A percentile compares a stretch with the other conserved stretches of the same genome.
Evolutionary conservation across 2,797 vertebrate genomes (phyloP).

Genomic region (Acanthurus leucopareius): DNA sequence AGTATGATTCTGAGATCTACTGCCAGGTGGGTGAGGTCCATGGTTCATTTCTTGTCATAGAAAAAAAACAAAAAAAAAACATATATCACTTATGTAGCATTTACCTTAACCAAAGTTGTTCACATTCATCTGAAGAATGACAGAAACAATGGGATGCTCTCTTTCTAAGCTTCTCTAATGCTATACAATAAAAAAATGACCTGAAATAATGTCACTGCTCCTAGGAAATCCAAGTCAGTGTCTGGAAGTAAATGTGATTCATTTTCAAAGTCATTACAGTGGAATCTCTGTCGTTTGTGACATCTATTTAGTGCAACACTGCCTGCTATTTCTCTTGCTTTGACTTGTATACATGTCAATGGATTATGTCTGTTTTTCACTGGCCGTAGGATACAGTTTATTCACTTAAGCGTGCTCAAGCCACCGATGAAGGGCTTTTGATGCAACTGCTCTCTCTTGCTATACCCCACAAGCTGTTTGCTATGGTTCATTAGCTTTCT

Average conservation of each 20-base stretch:
- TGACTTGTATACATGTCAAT: conserved; percentile 64
- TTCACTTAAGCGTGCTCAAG: conserved; percentile 74
- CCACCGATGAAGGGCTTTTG: conserved; percentile 75
- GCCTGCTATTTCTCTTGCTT: conserved; percentile 43
- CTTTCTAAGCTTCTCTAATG: background rate
- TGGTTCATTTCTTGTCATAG: no score
- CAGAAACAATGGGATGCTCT: background rate
- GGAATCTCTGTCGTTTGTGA: conserved; percentile 34
- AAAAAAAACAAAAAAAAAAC: no score
- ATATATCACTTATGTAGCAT: no score
- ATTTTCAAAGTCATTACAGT: conserved; percentile 36
- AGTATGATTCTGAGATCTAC: no score
- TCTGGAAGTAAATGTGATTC: conserved; percentile 12
- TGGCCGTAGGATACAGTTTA: conserved; percentile 75
- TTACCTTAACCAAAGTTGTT: no score
- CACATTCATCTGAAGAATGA: background rate
- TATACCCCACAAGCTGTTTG: conserved; percentile 84
- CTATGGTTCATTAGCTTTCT: conserved; percentile 83
- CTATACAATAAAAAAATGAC: background rate
- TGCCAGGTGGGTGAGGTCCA: no score
- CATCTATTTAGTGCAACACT: conserved; percentile 18
- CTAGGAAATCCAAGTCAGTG: background rate
- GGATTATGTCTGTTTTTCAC: conserved; percentile 73
- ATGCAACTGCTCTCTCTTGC: conserved; percentile 74
- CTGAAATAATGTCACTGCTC: background rate